phyloP scores from a whole-genome alignment of 2,113 vertebrate species.

The Raja brachyura region DNA sequence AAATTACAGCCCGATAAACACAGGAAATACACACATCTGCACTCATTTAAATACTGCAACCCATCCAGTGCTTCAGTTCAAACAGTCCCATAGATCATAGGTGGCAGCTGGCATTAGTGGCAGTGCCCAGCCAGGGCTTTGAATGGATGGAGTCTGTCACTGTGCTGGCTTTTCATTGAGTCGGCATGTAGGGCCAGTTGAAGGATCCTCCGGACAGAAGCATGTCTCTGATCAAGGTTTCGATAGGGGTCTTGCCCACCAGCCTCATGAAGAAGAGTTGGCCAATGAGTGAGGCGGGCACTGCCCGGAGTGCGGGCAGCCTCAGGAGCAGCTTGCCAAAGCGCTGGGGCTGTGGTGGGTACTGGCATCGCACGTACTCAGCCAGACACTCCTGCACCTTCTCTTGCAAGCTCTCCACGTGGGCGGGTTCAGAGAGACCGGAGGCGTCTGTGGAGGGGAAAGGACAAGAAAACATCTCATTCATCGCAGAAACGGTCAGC shows the following conservation, averaged over 20 bases:
- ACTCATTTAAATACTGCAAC: not conserved
- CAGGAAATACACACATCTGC: not conserved
- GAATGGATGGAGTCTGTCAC: not conserved
- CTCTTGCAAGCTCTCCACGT: conserved; percentile 89
- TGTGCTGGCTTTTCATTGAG: conserved; percentile 58
- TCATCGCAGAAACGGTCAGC: not conserved
- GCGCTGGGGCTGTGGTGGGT: conserved; percentile 82
- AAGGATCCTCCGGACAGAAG: conserved; percentile 89
- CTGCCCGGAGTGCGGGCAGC: conserved; percentile 79
- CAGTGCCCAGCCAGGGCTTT: not conserved
- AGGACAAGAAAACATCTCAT: conserved; percentile 31
- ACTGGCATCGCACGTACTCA: conserved; percentile 81
- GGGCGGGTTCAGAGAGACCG: conserved; percentile 78
- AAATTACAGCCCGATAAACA: not conserved
- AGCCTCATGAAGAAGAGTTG: conserved; percentile 95
- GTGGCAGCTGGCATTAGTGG: not conserved
- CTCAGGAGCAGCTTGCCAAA: conserved; percentile 83
- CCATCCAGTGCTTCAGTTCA: not conserved
- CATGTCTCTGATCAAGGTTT: conserved; percentile 95
- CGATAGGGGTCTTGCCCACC: conserved; percentile 89
- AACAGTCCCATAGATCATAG: not conserved
- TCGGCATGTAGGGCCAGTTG: conserved; percentile 84
- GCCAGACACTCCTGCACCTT: conserved; percentile 91
- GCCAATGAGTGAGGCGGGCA: conserved; percentile 85
- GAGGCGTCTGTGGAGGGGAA: conserved; percentile 68